phyloP scores from a whole-genome alignment of 2,113 vertebrate species.

The Amblyopsis rosae region DNA sequence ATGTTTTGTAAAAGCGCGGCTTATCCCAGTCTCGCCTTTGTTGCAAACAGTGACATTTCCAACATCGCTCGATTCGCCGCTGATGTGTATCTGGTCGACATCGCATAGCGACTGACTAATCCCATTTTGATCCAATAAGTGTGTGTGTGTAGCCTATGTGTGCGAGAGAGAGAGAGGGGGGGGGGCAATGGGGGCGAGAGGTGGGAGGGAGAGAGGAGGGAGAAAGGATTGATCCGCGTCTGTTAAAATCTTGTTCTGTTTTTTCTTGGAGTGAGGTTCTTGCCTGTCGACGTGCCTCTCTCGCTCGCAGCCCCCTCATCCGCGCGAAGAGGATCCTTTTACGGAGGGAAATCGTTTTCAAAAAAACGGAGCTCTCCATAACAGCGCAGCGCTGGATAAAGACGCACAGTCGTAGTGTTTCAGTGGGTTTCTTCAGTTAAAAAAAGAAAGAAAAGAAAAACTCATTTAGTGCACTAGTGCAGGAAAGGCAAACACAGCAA shows the following conservation, averaged over 20 bases:
- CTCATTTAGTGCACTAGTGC: constrained; percentile 16
- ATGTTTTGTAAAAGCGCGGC: constrained; percentile 2
- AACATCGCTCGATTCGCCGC: constrained; percentile 20
- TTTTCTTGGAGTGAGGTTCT: constrained; percentile 79
- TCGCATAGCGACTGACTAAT: constrained; percentile 69
- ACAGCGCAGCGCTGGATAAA: constrained; percentile 65
- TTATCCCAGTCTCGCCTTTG: constrained; percentile 10
- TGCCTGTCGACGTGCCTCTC: constrained; percentile 75
- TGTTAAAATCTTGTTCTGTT: constrained; percentile 80
- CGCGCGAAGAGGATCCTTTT: constrained; percentile 59
- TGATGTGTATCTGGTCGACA: constrained; percentile 51
- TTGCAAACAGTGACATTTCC: constrained; percentile 35
- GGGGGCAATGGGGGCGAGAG: constrained; percentile 25
- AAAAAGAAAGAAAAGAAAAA: no score
- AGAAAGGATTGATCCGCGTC: constrained; percentile 80
- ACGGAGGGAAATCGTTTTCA: constrained; percentile 63
- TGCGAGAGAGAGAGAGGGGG: constrained; percentile 25
- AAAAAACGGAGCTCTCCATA: constrained; percentile 48
- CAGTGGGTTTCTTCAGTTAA: constrained; percentile 22
- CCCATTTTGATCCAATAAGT: constrained; percentile 73
- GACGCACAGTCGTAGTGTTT: constrained; percentile 52
- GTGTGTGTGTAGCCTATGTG: constrained; percentile 45
- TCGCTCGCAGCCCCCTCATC: constrained; percentile 60
- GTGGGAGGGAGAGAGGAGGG: constrained; percentile 33
- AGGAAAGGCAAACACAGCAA: constrained; percentile 47